These are phyloP conservation scores for Cydia splendana DNA, from an alignment of 1,140 invertebrate species.

Conservation along the genomic window DNA sequence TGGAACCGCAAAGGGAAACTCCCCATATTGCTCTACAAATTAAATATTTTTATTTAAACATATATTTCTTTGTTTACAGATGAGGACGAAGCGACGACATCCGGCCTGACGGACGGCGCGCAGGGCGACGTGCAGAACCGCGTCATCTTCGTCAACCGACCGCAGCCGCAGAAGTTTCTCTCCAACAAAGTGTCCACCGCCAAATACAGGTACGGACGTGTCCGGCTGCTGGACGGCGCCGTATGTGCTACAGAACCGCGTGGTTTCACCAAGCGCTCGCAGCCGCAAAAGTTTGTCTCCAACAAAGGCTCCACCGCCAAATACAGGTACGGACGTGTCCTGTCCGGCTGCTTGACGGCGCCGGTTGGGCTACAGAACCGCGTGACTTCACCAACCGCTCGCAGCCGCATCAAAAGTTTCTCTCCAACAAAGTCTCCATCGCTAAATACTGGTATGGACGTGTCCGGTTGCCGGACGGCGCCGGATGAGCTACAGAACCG, in stretches of 20 bases:
- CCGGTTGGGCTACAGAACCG: slow-evolving; percentile 83
- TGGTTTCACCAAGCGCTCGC: too few species aligned
- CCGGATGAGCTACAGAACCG: background rate
- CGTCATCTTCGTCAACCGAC: slow-evolving; percentile 90
- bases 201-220: slow-evolving; percentile 88
- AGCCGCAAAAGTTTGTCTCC: too few species aligned
- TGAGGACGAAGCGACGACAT: slow-evolving; percentile 83
- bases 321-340: background rate
- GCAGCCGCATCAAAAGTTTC: slow-evolving; percentile 92
- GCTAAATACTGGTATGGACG: slow-evolving; percentile 91
- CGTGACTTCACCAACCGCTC: slow-evolving; percentile 89
- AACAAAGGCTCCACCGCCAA: too few species aligned
- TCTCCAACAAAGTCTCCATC: slow-evolving; percentile 92
- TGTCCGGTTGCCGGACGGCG: background rate
- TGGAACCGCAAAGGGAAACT: background rate
- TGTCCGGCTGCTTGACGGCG: slow-evolving; percentile 64
- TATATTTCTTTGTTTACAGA: slow-evolving; percentile 74
- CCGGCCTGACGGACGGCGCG: slow-evolving; percentile 78
- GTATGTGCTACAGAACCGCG: background rate
- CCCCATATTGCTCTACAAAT: background rate
- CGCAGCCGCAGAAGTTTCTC: slow-evolving; percentile 92
- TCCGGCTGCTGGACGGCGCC: background rate
- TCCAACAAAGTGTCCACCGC: slow-evolving; percentile 94
- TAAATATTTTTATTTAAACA: background rate
- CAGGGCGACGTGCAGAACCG: slow-evolving; percentile 82